Base-by-base conservation (phyloP, 2,113 vertebrate genomes). In the Atrichornis clamosus region DNA sequence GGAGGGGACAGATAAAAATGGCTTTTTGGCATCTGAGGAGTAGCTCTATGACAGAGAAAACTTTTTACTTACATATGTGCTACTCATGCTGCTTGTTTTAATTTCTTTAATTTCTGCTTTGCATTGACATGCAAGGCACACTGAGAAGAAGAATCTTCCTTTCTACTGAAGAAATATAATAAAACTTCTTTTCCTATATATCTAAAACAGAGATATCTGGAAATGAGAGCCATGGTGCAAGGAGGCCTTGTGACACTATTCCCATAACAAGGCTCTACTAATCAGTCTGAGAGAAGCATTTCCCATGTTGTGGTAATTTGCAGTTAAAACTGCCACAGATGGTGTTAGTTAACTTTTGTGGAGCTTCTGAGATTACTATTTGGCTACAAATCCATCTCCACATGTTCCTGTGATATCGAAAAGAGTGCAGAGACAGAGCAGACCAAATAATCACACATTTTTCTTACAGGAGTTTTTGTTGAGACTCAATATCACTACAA, bases 311-410 rank as follows among this genome's bases (percentile, higher is more conserved):
- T 60, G 44, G 58, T 46, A 85, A 95, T 96, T 74, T 96, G 41
- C 83, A 86, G 76, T 64, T 90, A 92, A 89, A 95, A 84, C 60
- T 92, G 39, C 64, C 83, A 86, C 90, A 94, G 93, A 95, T 86
- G 95, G 85, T 94, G 52, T 89, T 88, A 75, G 82, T 87, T 93
- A 92, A 70, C 42, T 44, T 92, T 79, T 87, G 79, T 64, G 28
- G 74, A 50, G 53, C 84, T 95, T 91, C 56, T 39, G 73, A 82
- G 75, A 92, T 82, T 82, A 89, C 64, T 95, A 35, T 72, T 95
- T 95, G 87, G 87, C 76, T 86, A 53, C 42, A 83, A 70, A 58
- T 84, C 56, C 32, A 47, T 67, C 28, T 67, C 83, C 64, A 28
- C 64, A n/a, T 77, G 60, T 87, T 89, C 84, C 56, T 68, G 32